Conservation (phyloP, 2,797 vertebrate species). For the Pristis pectinata region DNA sequence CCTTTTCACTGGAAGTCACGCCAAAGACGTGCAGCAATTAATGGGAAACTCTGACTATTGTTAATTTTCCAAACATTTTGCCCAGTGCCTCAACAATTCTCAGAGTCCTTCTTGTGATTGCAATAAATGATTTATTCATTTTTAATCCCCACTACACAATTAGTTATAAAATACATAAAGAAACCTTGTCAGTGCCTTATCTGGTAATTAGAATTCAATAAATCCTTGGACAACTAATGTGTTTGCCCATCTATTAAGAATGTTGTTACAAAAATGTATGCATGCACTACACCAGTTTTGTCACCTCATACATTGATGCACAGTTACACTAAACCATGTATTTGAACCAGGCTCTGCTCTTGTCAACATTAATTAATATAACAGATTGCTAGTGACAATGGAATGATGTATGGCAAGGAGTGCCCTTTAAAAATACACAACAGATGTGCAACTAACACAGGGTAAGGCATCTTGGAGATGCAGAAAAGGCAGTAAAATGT, state of each 20-base stretch:
- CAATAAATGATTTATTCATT: neutral
- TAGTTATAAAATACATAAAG: neutral
- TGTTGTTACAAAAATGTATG: neutral
- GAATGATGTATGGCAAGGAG: neutral
- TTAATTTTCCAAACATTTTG: neutral
- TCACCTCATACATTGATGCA: neutral
- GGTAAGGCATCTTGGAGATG: neutral
- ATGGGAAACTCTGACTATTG: neutral
- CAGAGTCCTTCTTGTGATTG: neutral
- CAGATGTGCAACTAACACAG: neutral
- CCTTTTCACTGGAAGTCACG: neutral
- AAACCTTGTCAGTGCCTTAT: neutral
- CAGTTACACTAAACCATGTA: neutral
- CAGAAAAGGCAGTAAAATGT: constrained; percentile 7
- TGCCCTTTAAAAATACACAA: neutral
- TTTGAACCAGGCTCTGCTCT: constrained; percentile 1
- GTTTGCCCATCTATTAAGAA: constrained; percentile 17
- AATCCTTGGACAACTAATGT: neutral
- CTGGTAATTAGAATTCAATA: neutral
- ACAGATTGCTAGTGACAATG: neutral
- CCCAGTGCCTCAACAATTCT: neutral
- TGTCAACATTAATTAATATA: constrained; percentile 18
- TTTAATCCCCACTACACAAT: neutral
- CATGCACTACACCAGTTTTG: neutral
- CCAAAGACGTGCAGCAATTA: neutral